phyloP scores from a whole-genome alignment of 2,797 vertebrate genomes.

The Emys orbicularis region DNA sequence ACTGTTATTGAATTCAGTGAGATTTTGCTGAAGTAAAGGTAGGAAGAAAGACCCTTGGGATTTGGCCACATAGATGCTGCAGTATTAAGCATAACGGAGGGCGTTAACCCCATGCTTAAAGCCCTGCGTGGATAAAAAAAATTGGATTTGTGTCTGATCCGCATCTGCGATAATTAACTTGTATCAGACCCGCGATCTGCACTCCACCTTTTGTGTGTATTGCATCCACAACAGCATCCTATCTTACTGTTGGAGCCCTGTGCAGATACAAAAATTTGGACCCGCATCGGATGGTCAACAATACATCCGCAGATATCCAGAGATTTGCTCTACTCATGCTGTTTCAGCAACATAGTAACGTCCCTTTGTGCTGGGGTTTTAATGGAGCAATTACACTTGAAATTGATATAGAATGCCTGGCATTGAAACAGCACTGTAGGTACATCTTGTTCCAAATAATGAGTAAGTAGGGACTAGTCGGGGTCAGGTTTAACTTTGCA shows the following conservation, averaged over 20 bases:
- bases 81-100: background rate
- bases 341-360: background rate
- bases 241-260: no score
- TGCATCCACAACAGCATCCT: no score
- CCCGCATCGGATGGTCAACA: no score
- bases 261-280: no score
- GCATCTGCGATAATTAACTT: no score
- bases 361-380: background rate
- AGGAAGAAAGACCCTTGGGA: background rate
- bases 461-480: background rate
- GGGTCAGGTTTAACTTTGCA: background rate
- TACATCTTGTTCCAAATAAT: fast-evolving
- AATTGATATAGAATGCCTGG: background rate
- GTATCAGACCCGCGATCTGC: no score
- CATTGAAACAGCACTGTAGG: background rate
- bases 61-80: background rate
- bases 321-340: background rate
- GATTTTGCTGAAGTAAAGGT: background rate
- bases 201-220: no score
- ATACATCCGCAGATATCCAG: no score
- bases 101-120: background rate
- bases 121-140: no score
- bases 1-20: background rate
- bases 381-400: background rate
- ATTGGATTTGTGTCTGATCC: no score